phyloP scores from a whole-genome alignment of 2,888 invertebrate species.

The Vesta saturnalis region DNA sequence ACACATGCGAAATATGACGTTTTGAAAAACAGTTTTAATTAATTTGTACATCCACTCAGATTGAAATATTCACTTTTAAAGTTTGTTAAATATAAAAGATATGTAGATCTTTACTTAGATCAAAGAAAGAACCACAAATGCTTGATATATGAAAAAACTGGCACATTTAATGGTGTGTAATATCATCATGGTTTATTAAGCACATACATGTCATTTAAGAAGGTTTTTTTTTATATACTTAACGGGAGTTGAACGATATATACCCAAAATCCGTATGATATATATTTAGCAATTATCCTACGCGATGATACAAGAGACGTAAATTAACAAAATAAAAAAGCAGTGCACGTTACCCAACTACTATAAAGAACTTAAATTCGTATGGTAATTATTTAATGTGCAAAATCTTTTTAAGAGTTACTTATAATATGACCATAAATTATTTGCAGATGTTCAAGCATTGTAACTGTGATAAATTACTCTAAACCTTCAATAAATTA shows the following conservation, averaged over 20 bases:
- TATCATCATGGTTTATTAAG: too few relatives aligned
- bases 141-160: too few relatives aligned
- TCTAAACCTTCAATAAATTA: conserved; percentile 7
- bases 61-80: too few relatives aligned
- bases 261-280: neutral
- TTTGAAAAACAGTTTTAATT: too few relatives aligned
- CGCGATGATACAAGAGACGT: neutral
- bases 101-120: too few relatives aligned
- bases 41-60: too few relatives aligned
- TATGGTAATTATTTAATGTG: neutral
- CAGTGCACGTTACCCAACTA: neutral
- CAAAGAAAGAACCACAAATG: too few relatives aligned
- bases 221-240: too few relatives aligned
- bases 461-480: neutral
- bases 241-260: neutral
- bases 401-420: neutral
- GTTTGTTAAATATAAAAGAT: too few relatives aligned
- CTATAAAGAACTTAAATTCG: neutral
- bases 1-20: too few relatives aligned
- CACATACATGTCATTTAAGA: too few relatives aligned
- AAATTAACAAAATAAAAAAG: neutral
- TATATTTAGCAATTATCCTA: neutral
- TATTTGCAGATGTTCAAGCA: conserved; percentile 2
- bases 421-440: conserved; percentile 2
- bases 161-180: too few relatives aligned